phyloP scores from a whole-genome alignment of 2,113 vertebrate species.

The Saimiri boliviensis region DNA sequence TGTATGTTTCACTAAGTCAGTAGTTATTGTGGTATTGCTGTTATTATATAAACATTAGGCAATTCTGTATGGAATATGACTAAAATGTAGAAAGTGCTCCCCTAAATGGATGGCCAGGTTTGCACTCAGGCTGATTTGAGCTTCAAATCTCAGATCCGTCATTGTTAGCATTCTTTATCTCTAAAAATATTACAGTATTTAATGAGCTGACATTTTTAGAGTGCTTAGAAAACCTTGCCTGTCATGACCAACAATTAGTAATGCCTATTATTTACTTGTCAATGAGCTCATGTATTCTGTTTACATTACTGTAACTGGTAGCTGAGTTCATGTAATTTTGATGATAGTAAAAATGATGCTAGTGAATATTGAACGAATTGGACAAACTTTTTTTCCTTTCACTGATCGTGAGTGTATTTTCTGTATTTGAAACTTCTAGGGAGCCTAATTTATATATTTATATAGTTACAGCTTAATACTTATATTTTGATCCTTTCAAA shows the following conservation, averaged over 20 bases:
- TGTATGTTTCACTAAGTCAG: neutral
- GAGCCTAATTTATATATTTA: neutral
- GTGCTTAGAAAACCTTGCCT: neutral
- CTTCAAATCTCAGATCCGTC: fast-evolving
- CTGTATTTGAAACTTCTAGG: neutral
- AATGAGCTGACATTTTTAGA: neutral
- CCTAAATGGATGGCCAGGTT: neutral
- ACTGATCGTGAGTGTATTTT: neutral
- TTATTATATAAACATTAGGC: neutral
- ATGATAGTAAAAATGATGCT: neutral
- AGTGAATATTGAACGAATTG: neutral
- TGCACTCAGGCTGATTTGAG: neutral
- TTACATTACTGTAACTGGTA: neutral
- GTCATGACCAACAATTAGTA: neutral
- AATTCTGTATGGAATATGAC: neutral
- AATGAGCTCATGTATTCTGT: neutral
- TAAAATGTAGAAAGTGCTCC: neutral
- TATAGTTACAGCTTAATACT: neutral
- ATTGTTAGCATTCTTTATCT: neutral
- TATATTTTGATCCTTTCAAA: neutral
- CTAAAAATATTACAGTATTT: neutral
- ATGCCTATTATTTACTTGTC: neutral
- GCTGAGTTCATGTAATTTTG: neutral
- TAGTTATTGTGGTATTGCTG: neutral
- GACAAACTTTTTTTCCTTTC: neutral